Base-by-base conservation (phyloP, 2,113 vertebrate species). In the Helogale parvula region DNA sequence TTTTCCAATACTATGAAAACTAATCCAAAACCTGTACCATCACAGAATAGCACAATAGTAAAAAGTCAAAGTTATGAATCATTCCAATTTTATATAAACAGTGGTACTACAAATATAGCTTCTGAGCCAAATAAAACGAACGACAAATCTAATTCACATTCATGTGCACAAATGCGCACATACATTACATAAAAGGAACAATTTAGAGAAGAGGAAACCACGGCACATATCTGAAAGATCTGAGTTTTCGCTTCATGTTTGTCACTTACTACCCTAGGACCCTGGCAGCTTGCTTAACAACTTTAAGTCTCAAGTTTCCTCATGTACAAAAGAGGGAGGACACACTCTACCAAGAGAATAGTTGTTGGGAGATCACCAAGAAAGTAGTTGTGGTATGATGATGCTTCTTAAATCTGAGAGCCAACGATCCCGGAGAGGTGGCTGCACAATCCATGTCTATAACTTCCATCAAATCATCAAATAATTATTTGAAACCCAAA, bases 121-220 rank as follows among this genome's bases (percentile, higher is more conserved):
- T 94, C 31, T 81, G 63, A 95, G 35, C 25, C 69, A 88, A 80
- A 95, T 45, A 88, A 92, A 93, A 95, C 29, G 12, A 95, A 88
- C 33, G 38, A 31, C 29, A 88, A 90, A 84, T 47, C 29, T 47
- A 88, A 93, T 33, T 95, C 86, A 47, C 10, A 81, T 63, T 90
- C 77, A 80, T 13, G 29, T 8, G 84, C 38, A 89, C 50, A 84
- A 15, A 66, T 4, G 74, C 17, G 38, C 6, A 82, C 19, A 35
- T 33, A 50, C 41, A 27, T 15, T 35, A 35, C 11, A 85, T 31
- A 76, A 80, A 95, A 92, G 5, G 3, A 80, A 1, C n/a, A n/a
- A n/a, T 54, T 17, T 15, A 54, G 11, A 7, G 81, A 80, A 88
- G 27, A 33, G 35, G 38, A 66, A 88, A 80, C 54, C 14, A 65